phyloP scores from a whole-genome alignment of 2,888 invertebrate genomes.

The Thyatira batis region DNA sequence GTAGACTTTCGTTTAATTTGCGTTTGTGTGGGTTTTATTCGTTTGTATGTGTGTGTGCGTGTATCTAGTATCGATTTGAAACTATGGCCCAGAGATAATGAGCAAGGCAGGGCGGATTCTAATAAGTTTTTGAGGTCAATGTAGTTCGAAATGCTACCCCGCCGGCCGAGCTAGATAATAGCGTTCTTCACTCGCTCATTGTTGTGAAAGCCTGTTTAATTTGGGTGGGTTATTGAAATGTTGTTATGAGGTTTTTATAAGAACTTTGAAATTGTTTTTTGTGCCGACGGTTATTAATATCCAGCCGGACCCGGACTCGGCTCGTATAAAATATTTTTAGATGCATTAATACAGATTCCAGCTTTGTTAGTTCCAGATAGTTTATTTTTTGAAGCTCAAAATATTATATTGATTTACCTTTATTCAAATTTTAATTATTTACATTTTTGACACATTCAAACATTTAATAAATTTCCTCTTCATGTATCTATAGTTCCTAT shows the following conservation, averaged over 20 bases:
- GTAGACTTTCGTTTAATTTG: conserved; percentile 70
- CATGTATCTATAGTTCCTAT: too few species aligned
- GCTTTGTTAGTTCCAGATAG: neutral
- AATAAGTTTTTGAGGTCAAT: conserved; percentile 75
- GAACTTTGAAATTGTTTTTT: neutral
- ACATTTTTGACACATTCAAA: too few species aligned
- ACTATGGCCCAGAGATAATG: conserved; percentile 79
- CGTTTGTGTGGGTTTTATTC: conserved; percentile 59
- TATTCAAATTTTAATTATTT: too few species aligned
- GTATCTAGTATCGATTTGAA: conserved; percentile 72
- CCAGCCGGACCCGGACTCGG: neutral
- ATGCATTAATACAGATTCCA: neutral
- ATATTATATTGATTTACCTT: neutral
- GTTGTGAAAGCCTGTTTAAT: conserved; percentile 21
- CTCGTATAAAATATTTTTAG: neutral
- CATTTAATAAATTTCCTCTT: too few species aligned
- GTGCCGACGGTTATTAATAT: conserved; percentile 2
- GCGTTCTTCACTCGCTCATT: conserved; percentile 23
- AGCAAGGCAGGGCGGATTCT: conserved; percentile 72
- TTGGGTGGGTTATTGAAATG: conserved; percentile 30
- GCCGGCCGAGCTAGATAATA: conserved; percentile 28
- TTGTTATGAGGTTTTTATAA: conserved; percentile 9
- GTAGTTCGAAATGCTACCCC: conserved; percentile 40
- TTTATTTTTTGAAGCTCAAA: neutral
- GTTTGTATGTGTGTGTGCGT: conserved; percentile 62